phyloP scores from a whole-genome alignment of 2,797 vertebrate species.

The Pantherophis alleghaniensis region DNA sequence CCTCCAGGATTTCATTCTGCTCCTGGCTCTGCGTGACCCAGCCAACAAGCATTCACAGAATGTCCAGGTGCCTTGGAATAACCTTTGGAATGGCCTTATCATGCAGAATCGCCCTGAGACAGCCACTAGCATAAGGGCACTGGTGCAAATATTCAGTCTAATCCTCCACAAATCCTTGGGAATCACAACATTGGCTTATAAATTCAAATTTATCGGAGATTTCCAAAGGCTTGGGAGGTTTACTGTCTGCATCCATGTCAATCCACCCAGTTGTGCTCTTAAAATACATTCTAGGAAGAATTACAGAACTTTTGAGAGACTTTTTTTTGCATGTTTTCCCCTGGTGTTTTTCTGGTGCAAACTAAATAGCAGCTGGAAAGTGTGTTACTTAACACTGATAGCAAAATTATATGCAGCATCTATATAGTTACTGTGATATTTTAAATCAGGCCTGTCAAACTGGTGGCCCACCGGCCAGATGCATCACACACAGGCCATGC shows the following conservation, averaged over 20 bases:
- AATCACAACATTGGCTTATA: background rate
- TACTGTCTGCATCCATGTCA: background rate
- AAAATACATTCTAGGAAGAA: background rate
- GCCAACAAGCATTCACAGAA: background rate
- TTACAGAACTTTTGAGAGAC: background rate
- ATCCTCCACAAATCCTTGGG: background rate
- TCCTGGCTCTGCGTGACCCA: background rate
- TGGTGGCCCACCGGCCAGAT: too few relatives aligned
- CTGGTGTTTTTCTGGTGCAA: too few relatives aligned
- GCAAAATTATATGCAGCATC: background rate
- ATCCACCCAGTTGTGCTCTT: background rate
- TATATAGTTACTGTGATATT: background rate
- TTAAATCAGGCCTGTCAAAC: background rate
- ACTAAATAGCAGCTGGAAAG: background rate
- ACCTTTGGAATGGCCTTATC: constrained; percentile 8
- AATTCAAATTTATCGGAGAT: background rate
- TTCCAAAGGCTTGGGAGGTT: background rate
- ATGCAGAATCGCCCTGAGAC: background rate
- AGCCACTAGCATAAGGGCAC: background rate
- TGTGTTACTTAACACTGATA: background rate
- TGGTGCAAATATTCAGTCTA: background rate
- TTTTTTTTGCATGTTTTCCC: background rate
- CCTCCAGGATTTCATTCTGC: background rate
- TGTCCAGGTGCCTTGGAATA: constrained; percentile 14
- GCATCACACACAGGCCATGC: too few relatives aligned